Base-by-base conservation (phyloP, 2,888 invertebrate species). In the Drosophila kuntzei region DNA sequence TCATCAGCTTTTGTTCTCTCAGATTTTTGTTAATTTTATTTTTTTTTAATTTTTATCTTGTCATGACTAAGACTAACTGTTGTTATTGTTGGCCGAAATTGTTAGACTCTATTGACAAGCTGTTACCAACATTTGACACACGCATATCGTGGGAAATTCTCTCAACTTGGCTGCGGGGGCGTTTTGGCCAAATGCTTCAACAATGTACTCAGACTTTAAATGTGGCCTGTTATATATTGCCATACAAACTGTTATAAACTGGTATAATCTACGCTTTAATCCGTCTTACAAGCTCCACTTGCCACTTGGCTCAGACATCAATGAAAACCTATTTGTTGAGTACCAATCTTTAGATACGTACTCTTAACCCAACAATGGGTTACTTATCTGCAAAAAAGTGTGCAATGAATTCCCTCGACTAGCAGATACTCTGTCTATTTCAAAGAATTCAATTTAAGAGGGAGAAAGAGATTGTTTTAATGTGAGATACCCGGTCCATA, bases 81-180 rank as follows among this genome's bases (percentile, higher is more conserved):
- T 55, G 37, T 53, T 62, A 55, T 59, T 60, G 58, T 58, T 57
- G 53, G 11, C 46, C 20, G 49, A 81, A 76, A 61, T 67, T 62
- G 16, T 32, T 25, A 27, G 59, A 50, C 41, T 18, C 62, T 55
- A 51, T 72, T 72, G 61, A 63, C 63, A 70, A 76, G 51, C 53
- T 63, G 61, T 32, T 51, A 37, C 16, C 43, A 36, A 37, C 36
- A 58, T 55, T 60, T 53, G 54, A 61, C 72, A 43, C 76, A 80
- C 80, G 80, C 80, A 76, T 60, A 68, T 68, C 75, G 75, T 76
- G 75, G 76, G 75, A 76, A 76, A 58, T 68, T 71, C 66, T 59
- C 29, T 29, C 59, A 12, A 34, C 27, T 27, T 39, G 36, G 41
- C 29, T 59, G 61, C 60, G 83, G 43, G 62, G 83, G 80, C 68